Evolutionary conservation across 2,888 invertebrate species (phyloP).

Genomic region (Eupeodes latifasciatus): DNA sequence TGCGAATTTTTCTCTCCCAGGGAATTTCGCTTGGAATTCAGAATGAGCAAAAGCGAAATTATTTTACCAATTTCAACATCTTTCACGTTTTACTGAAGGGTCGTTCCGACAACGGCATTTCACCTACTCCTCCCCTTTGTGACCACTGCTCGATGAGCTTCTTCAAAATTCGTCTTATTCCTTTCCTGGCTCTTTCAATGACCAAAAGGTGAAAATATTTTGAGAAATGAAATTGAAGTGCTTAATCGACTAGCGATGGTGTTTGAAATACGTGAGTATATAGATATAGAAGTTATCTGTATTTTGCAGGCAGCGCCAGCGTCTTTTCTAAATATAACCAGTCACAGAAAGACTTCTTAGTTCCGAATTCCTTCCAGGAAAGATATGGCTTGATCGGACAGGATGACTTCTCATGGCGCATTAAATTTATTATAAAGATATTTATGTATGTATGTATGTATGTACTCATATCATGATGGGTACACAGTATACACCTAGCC

Average conservation of each 20-base stretch:
- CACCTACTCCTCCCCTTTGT: not conserved
- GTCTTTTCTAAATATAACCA: not conserved
- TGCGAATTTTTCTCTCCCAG: slow-evolving; percentile 68
- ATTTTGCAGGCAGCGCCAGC: not conserved
- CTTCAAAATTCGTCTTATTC: slow-evolving; percentile 54
- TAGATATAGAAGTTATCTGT: not conserved
- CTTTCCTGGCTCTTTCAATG: slow-evolving; percentile 45
- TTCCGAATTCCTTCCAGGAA: slow-evolving; percentile 8
- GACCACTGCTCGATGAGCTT: not conserved
- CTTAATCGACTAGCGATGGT: slow-evolving; percentile 69
- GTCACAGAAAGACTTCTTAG: slow-evolving; percentile 11
- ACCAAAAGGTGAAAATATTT: slow-evolving; percentile 72
- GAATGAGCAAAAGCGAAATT: slow-evolving; percentile 65
- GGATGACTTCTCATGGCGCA: slow-evolving; percentile 46
- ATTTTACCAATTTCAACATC: slow-evolving; percentile 71
- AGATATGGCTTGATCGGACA: slow-evolving; percentile 27
- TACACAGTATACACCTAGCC: slow-evolving; percentile 39
- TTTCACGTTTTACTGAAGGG: slow-evolving; percentile 27
- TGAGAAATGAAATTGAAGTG: slow-evolving; percentile 71
- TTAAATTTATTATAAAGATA: slow-evolving; percentile 71
- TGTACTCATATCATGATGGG: slow-evolving; percentile 55
- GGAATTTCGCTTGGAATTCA: slow-evolving; percentile 68
- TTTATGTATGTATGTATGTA: no score
- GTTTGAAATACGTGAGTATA: not conserved
- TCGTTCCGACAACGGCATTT: not conserved